Evolutionary conservation across 2,797 vertebrate species (phyloP).

Genomic region (Numenius phaeopus): DNA sequence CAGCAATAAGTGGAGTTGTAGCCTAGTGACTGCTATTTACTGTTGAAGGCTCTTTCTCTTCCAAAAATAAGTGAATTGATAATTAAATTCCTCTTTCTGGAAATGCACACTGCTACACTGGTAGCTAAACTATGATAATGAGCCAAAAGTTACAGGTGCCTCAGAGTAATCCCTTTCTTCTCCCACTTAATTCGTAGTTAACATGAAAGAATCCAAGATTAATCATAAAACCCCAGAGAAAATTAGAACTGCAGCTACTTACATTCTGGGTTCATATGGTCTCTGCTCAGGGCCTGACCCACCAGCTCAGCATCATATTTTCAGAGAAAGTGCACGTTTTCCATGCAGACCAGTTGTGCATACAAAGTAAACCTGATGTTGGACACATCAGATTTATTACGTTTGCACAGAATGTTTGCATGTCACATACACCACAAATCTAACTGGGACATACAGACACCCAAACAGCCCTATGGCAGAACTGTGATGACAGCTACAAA

Average conservation of each 20-base stretch:
- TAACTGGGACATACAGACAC: not conserved
- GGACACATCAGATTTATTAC: not conserved
- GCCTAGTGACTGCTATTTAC: not conserved
- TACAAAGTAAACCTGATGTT: not conserved
- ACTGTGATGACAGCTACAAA: not conserved
- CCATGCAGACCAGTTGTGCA: not conserved
- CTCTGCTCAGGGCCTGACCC: not conserved
- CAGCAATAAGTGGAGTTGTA: not conserved
- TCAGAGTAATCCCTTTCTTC: not conserved
- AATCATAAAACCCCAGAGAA: not conserved
- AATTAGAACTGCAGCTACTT: not conserved
- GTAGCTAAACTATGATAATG: not conserved
- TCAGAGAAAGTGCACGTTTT: not conserved
- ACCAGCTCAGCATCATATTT: not conserved
- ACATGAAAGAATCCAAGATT: not conserved
- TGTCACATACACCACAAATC: slow-evolving; percentile 1
- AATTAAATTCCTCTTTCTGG: not conserved
- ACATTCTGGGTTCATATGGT: fast-evolving
- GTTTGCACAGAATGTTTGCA: not conserved
- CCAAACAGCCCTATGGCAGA: not conserved
- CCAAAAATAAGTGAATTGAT: not conserved
- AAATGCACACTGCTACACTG: not conserved
- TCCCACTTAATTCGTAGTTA: not conserved
- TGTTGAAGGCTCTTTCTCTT: not conserved
- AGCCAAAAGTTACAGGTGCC: not conserved